Evolutionary conservation across 2,113 vertebrate species (phyloP).

Genomic region (Camelus dromedarius): DNA sequence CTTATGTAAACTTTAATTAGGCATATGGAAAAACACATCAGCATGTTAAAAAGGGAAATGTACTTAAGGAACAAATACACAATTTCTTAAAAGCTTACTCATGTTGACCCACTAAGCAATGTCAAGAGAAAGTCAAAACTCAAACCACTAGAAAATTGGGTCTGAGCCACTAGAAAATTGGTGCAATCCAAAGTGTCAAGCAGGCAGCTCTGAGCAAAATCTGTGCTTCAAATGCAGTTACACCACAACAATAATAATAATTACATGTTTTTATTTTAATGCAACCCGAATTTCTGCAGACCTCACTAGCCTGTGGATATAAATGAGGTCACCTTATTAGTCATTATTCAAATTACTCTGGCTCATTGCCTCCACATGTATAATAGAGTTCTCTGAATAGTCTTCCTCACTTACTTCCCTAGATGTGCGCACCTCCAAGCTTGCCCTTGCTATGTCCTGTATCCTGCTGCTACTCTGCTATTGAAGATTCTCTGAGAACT

Average conservation of each 20-base stretch:
- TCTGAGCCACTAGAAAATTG: slow-evolving; percentile 53
- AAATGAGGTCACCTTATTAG: slow-evolving; percentile 58
- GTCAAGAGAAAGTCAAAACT: slow-evolving; percentile 70
- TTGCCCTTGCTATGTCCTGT: not conserved
- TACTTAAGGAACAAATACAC: slow-evolving; percentile 55
- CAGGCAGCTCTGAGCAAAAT: slow-evolving; percentile 52
- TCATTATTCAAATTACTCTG: slow-evolving; percentile 63
- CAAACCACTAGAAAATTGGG: slow-evolving; percentile 39
- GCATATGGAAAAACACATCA: not conserved
- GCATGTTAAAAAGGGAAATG: slow-evolving; percentile 69
- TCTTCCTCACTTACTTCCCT: not conserved
- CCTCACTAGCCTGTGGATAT: not conserved
- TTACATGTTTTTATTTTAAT: slow-evolving; percentile 62
- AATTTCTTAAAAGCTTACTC: slow-evolving; percentile 63
- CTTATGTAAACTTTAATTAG: slow-evolving; percentile 60
- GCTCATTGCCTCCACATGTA: not conserved
- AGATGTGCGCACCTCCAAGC: not conserved
- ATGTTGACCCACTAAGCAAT: slow-evolving; percentile 63
- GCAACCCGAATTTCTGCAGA: slow-evolving; percentile 52
- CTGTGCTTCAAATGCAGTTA: slow-evolving; percentile 58
- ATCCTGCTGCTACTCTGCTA: not conserved
- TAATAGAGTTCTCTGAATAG: not conserved
- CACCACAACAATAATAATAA: slow-evolving; percentile 45
- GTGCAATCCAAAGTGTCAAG: slow-evolving; percentile 16
- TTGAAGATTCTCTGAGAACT: not conserved